These are phyloP conservation scores for Frankliniella fusca DNA, from an alignment of 2,888 invertebrate genomes.

Conservation along the genomic window DNA sequence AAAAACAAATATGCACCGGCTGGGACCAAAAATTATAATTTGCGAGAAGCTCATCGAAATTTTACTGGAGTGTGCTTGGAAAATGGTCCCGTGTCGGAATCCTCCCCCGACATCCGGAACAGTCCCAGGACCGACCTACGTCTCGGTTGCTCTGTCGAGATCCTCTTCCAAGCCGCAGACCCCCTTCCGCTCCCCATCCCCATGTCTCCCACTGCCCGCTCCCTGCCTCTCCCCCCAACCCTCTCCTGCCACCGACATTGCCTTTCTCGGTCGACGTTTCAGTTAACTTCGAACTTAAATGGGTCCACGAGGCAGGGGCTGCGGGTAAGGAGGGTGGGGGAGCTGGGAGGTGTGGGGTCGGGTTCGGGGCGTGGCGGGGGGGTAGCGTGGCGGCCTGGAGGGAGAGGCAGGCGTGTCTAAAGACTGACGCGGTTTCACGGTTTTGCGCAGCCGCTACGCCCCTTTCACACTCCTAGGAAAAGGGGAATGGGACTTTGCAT, in stretches of 20 bases:
- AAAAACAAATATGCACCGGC: no score
- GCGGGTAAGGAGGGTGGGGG: not conserved
- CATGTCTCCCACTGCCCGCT: not conserved
- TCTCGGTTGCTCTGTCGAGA: not conserved
- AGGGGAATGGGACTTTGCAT: not conserved
- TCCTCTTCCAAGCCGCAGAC: conserved; percentile 1
- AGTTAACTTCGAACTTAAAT: conserved; percentile 26
- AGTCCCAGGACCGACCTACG: not conserved
- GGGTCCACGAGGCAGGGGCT: not conserved
- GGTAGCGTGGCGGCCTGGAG: not conserved
- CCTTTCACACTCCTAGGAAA: not conserved
- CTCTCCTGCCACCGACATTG: no score
- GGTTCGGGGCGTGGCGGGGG: no score
- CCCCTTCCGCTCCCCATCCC: not conserved
- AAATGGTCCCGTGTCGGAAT: no score
- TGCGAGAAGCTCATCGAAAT: no score
- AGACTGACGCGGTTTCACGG: conserved; percentile 10
- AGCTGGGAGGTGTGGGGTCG: not conserved
- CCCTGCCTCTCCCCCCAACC: not conserved
- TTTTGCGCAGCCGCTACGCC: not conserved
- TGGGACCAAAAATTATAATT: no score
- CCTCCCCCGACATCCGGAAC: no score
- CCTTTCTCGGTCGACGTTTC: conserved; percentile 2
- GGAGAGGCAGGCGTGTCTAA: not conserved
- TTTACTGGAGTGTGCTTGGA: no score